Evolutionary conservation across 2,797 vertebrate genomes (phyloP).

Genomic region (Ataeniobius toweri): DNA sequence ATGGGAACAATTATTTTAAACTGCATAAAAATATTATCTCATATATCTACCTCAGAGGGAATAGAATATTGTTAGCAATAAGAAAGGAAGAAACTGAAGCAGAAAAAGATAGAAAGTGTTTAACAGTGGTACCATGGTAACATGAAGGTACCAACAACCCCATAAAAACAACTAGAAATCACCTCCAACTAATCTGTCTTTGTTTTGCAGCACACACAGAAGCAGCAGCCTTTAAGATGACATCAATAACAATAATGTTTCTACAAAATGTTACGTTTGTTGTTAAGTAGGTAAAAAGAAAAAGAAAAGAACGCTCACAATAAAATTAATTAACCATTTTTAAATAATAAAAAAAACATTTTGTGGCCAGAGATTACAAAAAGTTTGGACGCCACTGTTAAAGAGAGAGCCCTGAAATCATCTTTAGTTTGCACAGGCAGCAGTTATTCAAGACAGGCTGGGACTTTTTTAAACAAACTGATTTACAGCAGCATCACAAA

Average conservation of each 20-base stretch:
- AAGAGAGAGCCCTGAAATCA: slow-evolving; percentile 12
- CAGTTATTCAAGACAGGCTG: slow-evolving; percentile 46
- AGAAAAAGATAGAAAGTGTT: neutral
- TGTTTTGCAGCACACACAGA: too few relatives aligned
- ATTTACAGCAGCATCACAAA: slow-evolving; percentile 50
- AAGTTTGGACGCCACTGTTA: slow-evolving; percentile 4
- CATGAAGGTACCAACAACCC: too few relatives aligned
- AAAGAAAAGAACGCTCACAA: too few relatives aligned
- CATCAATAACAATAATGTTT: neutral
- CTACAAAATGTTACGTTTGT: too few relatives aligned
- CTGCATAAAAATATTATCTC: neutral
- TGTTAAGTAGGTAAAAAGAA: too few relatives aligned
- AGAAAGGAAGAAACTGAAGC: neutral
- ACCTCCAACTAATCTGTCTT: too few relatives aligned
- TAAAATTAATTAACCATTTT: too few relatives aligned
- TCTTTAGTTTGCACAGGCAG: slow-evolving; percentile 33
- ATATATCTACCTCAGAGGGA: neutral
- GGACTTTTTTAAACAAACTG: slow-evolving; percentile 40
- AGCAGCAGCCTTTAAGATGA: too few relatives aligned
- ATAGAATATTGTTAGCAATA: neutral
- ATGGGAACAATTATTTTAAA: neutral
- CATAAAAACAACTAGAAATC: too few relatives aligned
- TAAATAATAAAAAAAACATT: too few relatives aligned
- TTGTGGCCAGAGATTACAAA: too few relatives aligned
- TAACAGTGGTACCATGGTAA: too few relatives aligned